Evolutionary conservation across 2,797 vertebrate genomes (phyloP).

Genomic region (Microchirus variegatus): DNA sequence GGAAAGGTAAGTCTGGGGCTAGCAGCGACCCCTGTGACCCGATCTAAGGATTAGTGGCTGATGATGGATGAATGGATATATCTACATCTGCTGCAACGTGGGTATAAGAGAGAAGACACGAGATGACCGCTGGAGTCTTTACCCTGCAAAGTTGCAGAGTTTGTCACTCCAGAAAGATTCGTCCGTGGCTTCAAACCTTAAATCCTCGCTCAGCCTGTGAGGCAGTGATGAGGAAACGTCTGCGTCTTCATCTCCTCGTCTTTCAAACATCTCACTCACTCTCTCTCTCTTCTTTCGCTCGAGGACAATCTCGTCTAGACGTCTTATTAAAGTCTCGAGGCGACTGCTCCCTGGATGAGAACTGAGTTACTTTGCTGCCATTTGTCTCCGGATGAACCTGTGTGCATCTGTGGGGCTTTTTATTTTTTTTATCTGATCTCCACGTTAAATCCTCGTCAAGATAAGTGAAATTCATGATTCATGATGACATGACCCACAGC

Average conservation of each 20-base stretch:
- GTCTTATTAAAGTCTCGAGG: constrained; percentile 47
- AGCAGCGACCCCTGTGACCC: no score
- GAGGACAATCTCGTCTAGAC: constrained; percentile 38
- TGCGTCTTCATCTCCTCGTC: neutral
- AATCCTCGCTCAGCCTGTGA: neutral
- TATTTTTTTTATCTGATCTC: neutral
- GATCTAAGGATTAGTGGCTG: no score
- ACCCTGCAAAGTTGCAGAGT: no score
- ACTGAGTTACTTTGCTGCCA: neutral
- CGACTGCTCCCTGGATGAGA: neutral
- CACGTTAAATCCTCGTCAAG: neutral
- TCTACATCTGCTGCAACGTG: no score
- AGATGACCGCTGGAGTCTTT: no score
- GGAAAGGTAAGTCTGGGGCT: no score
- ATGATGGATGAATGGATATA: no score
- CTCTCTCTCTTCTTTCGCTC: constrained; percentile 12
- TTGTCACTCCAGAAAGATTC: no score
- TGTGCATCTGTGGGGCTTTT: neutral
- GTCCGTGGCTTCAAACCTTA: neutral
- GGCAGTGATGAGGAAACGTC: neutral
- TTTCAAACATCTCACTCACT: neutral
- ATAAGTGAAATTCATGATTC: constrained; percentile 64
- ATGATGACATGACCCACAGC: constrained; percentile 38
- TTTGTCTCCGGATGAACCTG: neutral
- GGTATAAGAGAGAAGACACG: no score